Conservation (phyloP, 2,888 invertebrate species). For the Conops quadrifasciatus region DNA sequence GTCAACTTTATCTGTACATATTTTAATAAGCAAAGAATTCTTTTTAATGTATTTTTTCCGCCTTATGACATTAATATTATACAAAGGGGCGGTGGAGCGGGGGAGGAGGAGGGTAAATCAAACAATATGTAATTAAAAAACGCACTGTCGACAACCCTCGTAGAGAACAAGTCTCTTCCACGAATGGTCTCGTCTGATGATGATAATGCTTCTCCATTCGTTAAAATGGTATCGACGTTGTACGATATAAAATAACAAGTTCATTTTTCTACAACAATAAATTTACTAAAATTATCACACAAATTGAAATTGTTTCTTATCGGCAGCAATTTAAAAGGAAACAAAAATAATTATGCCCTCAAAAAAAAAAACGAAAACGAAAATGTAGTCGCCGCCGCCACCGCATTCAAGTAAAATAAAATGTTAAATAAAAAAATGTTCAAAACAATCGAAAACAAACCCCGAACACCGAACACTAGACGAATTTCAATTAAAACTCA, state of each 20-base stretch:
- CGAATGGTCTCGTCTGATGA: background rate
- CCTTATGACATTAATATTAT: too few species aligned
- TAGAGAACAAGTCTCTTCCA: background rate
- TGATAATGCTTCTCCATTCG: background rate
- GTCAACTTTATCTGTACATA: too few species aligned
- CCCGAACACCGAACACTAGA: conserved; percentile 21
- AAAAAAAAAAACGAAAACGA: background rate
- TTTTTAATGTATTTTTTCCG: too few species aligned
- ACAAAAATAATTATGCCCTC: conserved; percentile 1
- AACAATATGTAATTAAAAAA: conserved; percentile 23
- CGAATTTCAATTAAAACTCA: conserved; percentile 35
- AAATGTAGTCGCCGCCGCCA: background rate
- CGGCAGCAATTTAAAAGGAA: conserved; percentile 21
- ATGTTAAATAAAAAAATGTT: background rate
- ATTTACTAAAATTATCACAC: conserved; percentile 47
- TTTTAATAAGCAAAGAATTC: too few species aligned
- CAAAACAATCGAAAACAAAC: conserved; percentile 18
- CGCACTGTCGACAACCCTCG: background rate
- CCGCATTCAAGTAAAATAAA: background rate
- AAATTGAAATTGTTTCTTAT: conserved; percentile 45
- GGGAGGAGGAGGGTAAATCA: background rate
- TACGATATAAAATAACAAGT: conserved; percentile 24
- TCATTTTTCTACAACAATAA: conserved; percentile 38
- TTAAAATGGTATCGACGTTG: background rate
- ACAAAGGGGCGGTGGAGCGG: background rate